These are phyloP conservation scores for Nyctibius bracteatus DNA, from an alignment of 2,113 vertebrate species.

Conservation along the genomic window DNA sequence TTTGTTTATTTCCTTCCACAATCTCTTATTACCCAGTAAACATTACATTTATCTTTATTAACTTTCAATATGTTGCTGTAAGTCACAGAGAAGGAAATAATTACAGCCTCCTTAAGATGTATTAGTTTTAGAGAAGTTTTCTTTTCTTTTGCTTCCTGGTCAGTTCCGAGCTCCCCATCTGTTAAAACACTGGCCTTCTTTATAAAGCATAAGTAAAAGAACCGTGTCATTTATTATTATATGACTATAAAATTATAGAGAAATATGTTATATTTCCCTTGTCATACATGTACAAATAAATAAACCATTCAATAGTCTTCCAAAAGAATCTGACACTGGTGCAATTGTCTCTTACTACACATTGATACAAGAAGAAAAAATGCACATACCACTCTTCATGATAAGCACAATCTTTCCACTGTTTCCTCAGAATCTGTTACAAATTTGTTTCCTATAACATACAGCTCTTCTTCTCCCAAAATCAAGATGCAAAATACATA, in stretches of 20 bases:
- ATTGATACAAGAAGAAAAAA: not conserved
- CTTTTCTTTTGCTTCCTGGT: not conserved
- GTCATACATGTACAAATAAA: not conserved
- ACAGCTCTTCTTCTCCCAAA: not conserved
- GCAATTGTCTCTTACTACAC: not conserved
- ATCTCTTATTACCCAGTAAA: slow-evolving; percentile 77
- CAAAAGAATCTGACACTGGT: not conserved
- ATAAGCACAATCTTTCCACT: not conserved
- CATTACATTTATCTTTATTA: slow-evolving; percentile 79
- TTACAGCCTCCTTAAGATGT: slow-evolving; percentile 26
- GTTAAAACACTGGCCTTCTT: not conserved
- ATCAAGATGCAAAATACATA: not conserved
- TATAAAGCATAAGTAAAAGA: not conserved
- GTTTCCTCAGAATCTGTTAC: not conserved
- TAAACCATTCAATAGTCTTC: not conserved
- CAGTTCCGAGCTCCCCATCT: not conserved
- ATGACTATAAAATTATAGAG: not conserved
- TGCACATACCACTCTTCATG: not conserved
- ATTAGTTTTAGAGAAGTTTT: slow-evolving; percentile 6
- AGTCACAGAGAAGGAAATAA: slow-evolving; percentile 63
- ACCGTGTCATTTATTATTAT: not conserved
- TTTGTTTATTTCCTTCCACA: slow-evolving; percentile 87
- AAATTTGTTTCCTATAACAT: not conserved
- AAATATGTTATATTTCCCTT: not conserved
- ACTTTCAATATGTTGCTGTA: slow-evolving; percentile 60